Base-by-base conservation (phyloP, 1,140 invertebrate genomes). In the Drosophila littoralis region DNA sequence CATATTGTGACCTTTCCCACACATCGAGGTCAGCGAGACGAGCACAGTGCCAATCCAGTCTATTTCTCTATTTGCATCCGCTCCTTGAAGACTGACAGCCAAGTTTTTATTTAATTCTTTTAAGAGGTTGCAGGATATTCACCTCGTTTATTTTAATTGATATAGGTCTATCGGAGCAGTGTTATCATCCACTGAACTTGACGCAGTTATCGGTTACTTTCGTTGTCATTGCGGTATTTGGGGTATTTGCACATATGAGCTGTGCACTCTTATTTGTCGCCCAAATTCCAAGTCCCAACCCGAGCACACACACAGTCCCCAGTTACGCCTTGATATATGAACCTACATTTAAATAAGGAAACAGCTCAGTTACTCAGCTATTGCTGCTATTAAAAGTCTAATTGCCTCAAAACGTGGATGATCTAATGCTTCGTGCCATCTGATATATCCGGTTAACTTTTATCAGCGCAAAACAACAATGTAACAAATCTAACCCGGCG, bases 401-500 rank as follows among this genome's bases (percentile, higher is more conserved):
- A 86, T 86, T 86, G 82, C 68, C 61, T 74, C 46, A 66, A 50
- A 81, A 52, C 77, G 50, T 43, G 59, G 64, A 86, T 79, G 75
- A 81, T 69, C 81, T 86, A 86, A 75, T 59, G 36, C 38, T 28
- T 17, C 22, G 48, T 54, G 54, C 40, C 48, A 51, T 68, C 79
- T 79, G 75, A 82, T 82, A 86, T 86, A 86, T 88, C 81, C 81
- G 79, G 63, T 63, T 50, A 43, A 55, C 12, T 7, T 78, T 85
- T 76, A 86, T 78, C 75, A 75, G 64, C 59, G 78, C 51, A 38
- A 43, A 70, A 55, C 46, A 73, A 50, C 68, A 67, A 57, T 74
- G 82, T 81, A 77, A 70, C 52, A 58, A 43, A 10, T 22, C 17
- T 22, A 9, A 22, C 15, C 15, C 8, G 9, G 15, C 22, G 9